Conservation (phyloP, 2,113 vertebrate genomes). For the Carassius carassius region DNA sequence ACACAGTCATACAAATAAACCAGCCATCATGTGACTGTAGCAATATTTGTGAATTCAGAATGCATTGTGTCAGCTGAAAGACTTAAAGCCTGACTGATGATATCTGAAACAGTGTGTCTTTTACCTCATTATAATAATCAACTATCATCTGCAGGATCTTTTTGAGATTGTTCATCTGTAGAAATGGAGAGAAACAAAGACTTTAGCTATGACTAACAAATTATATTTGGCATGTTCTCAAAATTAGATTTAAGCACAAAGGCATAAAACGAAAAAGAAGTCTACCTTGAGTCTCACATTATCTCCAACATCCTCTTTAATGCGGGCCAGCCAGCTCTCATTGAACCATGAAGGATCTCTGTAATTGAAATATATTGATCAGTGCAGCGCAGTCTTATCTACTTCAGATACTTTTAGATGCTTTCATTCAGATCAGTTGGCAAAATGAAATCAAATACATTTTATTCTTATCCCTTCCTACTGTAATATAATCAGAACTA, state of each 20-base stretch:
- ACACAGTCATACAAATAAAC: background rate
- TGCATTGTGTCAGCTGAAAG: background rate
- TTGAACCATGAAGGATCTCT: slow-evolving; percentile 92
- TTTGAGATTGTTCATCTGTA: slow-evolving; percentile 94
- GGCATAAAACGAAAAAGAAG: background rate
- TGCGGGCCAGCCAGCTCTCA: slow-evolving; percentile 86
- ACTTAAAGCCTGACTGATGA: background rate
- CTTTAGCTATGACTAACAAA: background rate
- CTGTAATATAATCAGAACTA: background rate
- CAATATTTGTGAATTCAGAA: background rate
- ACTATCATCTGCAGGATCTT: slow-evolving; percentile 95
- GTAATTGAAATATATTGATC: slow-evolving; percentile 46
- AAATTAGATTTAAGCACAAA: slow-evolving; percentile 10
- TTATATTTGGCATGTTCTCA: background rate
- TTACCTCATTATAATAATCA: slow-evolving; percentile 96
- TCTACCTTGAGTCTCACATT: slow-evolving; percentile 97
- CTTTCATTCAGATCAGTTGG: background rate
- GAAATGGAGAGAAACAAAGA: background rate
- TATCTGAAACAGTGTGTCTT: background rate
- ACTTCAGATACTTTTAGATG: background rate
- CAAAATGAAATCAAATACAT: background rate
- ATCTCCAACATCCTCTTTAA: slow-evolving; percentile 91
- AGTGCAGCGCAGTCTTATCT: background rate
- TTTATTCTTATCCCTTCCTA: background rate
- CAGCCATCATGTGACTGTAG: background rate